A percentile compares a stretch with the other conserved stretches of the same genome.
These are phyloP conservation scores for Artibeus jamaicensis DNA, from an alignment of 2,797 vertebrate species.

Conservation along the genomic window DNA sequence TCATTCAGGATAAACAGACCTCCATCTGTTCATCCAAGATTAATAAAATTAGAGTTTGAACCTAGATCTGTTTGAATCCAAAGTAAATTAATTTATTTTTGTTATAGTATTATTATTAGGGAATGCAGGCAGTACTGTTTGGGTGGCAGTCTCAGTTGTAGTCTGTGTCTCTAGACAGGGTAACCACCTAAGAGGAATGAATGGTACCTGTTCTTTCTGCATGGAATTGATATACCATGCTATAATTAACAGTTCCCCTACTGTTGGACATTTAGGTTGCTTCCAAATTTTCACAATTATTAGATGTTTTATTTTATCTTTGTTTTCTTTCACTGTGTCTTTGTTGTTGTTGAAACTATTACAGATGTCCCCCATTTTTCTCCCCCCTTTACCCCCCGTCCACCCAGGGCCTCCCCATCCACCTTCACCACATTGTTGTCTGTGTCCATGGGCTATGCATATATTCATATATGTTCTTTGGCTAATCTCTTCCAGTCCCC, in stretches of 20 bases:
- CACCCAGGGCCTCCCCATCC: too few species aligned
- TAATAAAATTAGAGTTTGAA: conserved; percentile 33
- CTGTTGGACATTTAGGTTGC: neutral
- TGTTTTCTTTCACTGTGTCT: too few species aligned
- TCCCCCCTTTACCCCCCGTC: too few species aligned
- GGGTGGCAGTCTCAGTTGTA: conserved; percentile 11
- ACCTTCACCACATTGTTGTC: too few species aligned
- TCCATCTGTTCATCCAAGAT: neutral
- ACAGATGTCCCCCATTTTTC: too few species aligned
- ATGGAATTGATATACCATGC: neutral
- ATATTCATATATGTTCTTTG: too few species aligned
- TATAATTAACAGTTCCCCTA: neutral
- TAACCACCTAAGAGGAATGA: neutral
- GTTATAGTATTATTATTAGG: neutral
- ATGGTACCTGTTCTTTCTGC: neutral
- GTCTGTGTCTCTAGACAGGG: neutral
- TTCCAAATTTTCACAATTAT: conserved; percentile 37
- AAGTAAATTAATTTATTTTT: neutral
- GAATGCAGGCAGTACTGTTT: conserved; percentile 39
- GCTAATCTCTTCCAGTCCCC: too few species aligned
- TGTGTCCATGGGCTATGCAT: too few species aligned
- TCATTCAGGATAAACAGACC: neutral
- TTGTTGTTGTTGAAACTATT: too few species aligned
- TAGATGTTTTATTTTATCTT: neutral
- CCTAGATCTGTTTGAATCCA: neutral